These are phyloP conservation scores for Scaptomyza tumidula DNA, from an alignment of 2,888 invertebrate genomes.

Conservation along the genomic window DNA sequence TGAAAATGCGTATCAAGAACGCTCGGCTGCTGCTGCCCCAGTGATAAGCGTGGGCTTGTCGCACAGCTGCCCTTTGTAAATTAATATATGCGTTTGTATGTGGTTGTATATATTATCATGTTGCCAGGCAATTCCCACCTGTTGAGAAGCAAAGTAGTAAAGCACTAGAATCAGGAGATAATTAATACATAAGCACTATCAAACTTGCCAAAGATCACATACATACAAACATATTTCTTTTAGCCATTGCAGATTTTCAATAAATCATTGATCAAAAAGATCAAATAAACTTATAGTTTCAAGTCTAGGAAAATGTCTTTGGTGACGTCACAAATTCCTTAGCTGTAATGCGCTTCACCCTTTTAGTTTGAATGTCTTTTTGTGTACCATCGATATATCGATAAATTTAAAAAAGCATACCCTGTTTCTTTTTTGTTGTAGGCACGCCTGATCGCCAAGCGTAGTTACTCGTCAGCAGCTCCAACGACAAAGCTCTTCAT, in stretches of 20 bases:
- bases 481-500: conserved; percentile 97
- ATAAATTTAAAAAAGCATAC: background rate
- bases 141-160: conserved; percentile 30
- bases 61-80: conserved; percentile 17
- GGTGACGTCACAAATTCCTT: background rate
- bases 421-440: conserved; percentile 35
- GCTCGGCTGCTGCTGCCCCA: conserved; percentile 21
- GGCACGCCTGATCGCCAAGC: conserved; percentile 76
- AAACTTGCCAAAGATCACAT: background rate
- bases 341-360: background rate
- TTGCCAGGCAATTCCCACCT: conserved; percentile 49
- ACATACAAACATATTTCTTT: background rate
- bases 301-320: background rate
- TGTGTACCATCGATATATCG: conserved; percentile 12
- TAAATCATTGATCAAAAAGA: background rate
- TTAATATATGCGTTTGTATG: background rate
- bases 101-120: conserved; percentile 38
- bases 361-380: too few relatives aligned
- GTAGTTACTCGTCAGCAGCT: conserved; percentile 86
- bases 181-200: background rate
- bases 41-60: conserved; percentile 66
- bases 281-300: too few relatives aligned
- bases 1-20: conserved; percentile 25
- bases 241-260: background rate
- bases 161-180: conserved; percentile 32